Conservation (phyloP, 2,113 vertebrate species). For the Cariama cristata region DNA sequence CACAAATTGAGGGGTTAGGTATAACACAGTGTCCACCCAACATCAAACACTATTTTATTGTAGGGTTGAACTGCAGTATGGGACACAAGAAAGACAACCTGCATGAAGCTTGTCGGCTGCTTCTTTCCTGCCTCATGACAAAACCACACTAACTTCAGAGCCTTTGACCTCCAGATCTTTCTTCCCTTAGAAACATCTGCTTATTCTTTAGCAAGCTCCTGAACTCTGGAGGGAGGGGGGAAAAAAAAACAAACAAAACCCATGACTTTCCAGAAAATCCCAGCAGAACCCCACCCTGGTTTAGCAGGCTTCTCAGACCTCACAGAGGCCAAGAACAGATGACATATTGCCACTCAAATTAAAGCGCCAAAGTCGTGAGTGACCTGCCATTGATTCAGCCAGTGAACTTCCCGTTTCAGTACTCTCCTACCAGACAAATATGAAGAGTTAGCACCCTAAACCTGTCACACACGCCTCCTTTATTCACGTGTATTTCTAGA, state of each 20-base stretch:
- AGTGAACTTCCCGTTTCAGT: background rate
- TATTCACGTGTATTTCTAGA: background rate
- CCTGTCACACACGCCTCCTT: background rate
- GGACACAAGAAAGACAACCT: background rate
- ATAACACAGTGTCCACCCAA: background rate
- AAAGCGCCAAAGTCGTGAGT: background rate
- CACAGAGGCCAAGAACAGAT: background rate
- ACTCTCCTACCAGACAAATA: background rate
- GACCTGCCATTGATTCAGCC: background rate
- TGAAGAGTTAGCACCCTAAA: background rate
- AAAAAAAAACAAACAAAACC: background rate
- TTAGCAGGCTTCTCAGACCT: background rate
- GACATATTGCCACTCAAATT: background rate
- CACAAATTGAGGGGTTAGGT: background rate
- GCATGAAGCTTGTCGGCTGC: background rate
- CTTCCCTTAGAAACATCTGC: background rate
- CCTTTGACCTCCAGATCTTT: background rate
- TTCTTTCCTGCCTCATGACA: background rate
- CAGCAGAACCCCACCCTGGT: background rate
- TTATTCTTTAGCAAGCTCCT: background rate
- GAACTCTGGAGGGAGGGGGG: fast-evolving
- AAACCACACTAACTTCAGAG: background rate
- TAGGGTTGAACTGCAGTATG: background rate
- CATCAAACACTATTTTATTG: background rate
- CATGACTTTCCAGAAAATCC: background rate